Evolutionary conservation across 2,797 vertebrate species (phyloP).

Genomic region (Clarias pachynema): DNA sequence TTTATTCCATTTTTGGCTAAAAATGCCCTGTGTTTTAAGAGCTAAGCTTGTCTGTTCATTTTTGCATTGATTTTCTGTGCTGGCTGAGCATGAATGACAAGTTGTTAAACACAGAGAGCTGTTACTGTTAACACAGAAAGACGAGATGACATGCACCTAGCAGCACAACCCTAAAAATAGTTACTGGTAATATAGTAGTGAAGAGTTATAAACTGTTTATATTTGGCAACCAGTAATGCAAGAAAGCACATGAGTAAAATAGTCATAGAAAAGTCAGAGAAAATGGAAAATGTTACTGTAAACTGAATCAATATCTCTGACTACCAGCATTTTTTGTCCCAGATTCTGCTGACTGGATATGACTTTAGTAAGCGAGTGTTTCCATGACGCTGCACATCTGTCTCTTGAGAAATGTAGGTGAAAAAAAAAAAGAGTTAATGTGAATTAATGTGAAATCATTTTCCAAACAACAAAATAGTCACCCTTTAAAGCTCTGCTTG

Average conservation of each 20-base stretch:
- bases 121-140: neutral
- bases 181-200: neutral
- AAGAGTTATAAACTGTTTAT: conserved; percentile 1
- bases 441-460: neutral
- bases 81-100: neutral
- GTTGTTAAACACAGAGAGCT: neutral
- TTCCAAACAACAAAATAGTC: neutral
- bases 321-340: conserved; percentile 8
- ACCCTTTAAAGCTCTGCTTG: neutral
- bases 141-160: conserved; percentile 11
- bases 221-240: neutral
- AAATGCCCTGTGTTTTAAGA: too few species aligned
- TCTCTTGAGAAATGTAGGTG: neutral
- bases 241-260: neutral
- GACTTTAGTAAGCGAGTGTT: neutral
- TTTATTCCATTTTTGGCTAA: too few species aligned
- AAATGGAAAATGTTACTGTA: neutral
- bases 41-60: neutral
- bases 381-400: neutral
- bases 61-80: neutral
- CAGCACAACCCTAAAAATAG: conserved; percentile 14
- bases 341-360: neutral
- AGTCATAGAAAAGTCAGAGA: too few species aligned
- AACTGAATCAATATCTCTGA: conserved; percentile 8
- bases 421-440: neutral